Conservation (phyloP, 2,888 invertebrate genomes). For the Drosophila ustulata region DNA sequence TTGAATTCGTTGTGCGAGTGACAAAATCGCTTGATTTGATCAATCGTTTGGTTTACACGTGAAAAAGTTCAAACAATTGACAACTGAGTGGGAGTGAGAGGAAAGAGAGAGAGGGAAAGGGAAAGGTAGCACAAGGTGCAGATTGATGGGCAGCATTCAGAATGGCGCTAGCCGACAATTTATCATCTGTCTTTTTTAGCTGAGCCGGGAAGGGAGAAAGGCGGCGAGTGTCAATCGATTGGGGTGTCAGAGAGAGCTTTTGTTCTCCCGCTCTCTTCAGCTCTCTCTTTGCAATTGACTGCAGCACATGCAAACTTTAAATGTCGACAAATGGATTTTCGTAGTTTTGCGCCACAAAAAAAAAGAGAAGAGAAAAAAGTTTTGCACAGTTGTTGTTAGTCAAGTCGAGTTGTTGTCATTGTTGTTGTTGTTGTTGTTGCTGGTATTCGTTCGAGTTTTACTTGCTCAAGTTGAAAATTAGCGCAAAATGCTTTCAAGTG, state of each 20-base stretch:
- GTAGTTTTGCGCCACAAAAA: constrained; percentile 59
- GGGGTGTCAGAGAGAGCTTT: background rate
- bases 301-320: constrained; percentile 73
- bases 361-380: background rate
- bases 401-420: background rate
- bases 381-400: constrained; percentile 11
- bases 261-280: background rate
- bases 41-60: constrained; percentile 62
- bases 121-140: constrained; percentile 45
- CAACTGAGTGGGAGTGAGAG: constrained; percentile 31
- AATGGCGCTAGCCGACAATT: constrained; percentile 55
- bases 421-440: constrained; percentile 21
- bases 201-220: background rate
- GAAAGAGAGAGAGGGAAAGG: too few relatives aligned
- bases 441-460: constrained; percentile 37
- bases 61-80: constrained; percentile 65
- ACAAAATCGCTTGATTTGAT: constrained; percentile 55
- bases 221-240: constrained; percentile 8
- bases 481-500: constrained; percentile 66
- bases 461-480: constrained; percentile 69
- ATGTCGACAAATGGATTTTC: constrained; percentile 77
- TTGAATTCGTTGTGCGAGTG: background rate
- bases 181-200: constrained; percentile 53
- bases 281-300: constrained; percentile 53
- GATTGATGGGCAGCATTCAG: constrained; percentile 66